These are phyloP conservation scores for Diorhabda carinulata DNA, from an alignment of 1,140 invertebrate species.

Conservation along the genomic window DNA sequence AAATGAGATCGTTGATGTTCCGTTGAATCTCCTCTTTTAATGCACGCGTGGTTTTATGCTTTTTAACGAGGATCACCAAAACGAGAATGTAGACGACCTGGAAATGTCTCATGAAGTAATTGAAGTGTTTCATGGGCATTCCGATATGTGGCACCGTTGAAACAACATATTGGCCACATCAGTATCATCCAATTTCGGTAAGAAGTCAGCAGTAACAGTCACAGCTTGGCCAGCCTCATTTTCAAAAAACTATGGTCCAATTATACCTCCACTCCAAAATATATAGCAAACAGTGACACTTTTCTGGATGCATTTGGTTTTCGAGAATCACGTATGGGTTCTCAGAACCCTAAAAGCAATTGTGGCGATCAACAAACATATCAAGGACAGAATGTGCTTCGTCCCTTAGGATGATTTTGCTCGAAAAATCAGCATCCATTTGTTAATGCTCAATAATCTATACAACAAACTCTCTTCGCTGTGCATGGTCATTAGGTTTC, in stretches of 20 bases:
- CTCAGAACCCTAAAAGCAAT: too few species aligned
- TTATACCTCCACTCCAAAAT: constrained; percentile 22
- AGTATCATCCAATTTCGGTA: constrained; percentile 3
- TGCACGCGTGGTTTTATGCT: neutral
- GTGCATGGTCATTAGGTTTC: neutral
- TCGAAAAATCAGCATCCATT: neutral
- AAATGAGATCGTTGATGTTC: neutral
- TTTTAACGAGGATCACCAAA: neutral
- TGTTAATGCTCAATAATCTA: neutral
- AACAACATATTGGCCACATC: constrained; percentile 21
- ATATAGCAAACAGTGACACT: constrained; percentile 16
- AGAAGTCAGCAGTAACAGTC: constrained; percentile 27
- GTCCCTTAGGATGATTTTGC: neutral
- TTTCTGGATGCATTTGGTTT: constrained; percentile 12
- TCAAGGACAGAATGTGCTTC: neutral
- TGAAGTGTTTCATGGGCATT: constrained; percentile 6
- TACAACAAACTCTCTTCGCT: too few species aligned
- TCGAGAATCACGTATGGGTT: too few species aligned
- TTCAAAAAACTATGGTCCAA: constrained; percentile 25
- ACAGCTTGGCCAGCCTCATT: constrained; percentile 19
- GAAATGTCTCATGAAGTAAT: neutral
- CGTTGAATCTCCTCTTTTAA: neutral
- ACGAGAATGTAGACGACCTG: neutral
- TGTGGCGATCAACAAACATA: too few species aligned
- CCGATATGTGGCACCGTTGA: constrained; percentile 28